phyloP scores from a whole-genome alignment of 2,888 invertebrate species.

The Philonicus albiceps region DNA sequence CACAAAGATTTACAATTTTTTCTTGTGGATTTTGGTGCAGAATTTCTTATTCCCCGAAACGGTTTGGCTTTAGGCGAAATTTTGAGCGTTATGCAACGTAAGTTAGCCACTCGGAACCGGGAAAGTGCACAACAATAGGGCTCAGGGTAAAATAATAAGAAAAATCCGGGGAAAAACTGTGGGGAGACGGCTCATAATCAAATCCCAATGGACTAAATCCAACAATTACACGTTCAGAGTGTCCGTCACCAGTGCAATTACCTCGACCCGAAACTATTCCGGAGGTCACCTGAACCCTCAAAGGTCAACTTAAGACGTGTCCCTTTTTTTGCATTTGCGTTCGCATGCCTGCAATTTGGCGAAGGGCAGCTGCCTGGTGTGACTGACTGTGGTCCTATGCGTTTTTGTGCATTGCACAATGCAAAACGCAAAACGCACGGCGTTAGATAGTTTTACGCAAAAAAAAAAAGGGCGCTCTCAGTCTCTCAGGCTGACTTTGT shows the following conservation, averaged over 20 bases:
- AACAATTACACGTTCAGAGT: slow-evolving; percentile 24
- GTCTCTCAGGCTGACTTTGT: neutral
- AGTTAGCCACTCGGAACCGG: neutral
- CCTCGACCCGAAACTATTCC: slow-evolving; percentile 12
- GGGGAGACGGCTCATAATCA: slow-evolving; percentile 6
- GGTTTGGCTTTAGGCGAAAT: neutral
- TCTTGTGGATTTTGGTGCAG: neutral
- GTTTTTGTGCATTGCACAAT: neutral
- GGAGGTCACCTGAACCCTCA: slow-evolving; percentile 43
- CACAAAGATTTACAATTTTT: neutral
- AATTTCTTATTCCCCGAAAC: neutral
- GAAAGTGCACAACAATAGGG: neutral
- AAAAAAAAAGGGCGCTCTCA: neutral
- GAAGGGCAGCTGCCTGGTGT: slow-evolving; percentile 21
- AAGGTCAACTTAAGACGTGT: slow-evolving; percentile 40
- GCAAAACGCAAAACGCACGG: neutral
- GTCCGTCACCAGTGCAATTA: slow-evolving; percentile 33
- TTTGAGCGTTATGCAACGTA: neutral
- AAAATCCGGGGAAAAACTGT: neutral
- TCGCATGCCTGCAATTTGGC: neutral
- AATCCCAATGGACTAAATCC: slow-evolving; percentile 38
- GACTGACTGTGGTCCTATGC: neutral
- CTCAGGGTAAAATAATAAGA: neutral
- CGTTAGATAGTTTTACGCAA: neutral
- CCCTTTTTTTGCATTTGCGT: slow-evolving; percentile 21